Base-by-base conservation (phyloP, 37 sponge, comb jelly and placozoan species). In the Beroe forskalii region DNA sequence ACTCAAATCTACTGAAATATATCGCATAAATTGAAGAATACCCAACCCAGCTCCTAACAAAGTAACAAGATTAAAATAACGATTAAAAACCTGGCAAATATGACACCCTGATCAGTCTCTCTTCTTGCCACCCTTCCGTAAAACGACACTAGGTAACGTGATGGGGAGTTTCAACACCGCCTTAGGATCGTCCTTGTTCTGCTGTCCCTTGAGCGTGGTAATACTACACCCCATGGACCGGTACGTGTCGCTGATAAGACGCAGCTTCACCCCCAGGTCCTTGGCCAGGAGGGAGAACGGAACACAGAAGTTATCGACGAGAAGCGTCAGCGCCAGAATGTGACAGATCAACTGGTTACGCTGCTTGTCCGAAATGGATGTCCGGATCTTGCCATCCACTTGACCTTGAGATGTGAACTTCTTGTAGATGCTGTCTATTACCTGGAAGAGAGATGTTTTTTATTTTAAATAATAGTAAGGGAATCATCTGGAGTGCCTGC, bases 121-220 rank as follows among this genome's bases (percentile, higher is more conserved):
- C 35, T 80, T 80, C 40, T 80, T 80, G 55, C 86, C 86, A 14
- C 86, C 86, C 40, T 80, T 80, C 55, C 86, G 86, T 19, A 80
- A 24, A 27, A 80, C 55, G 3, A 80, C 1, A 4, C 38, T 32
- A n/a, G 86, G 86, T 23, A 80, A 44, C 55, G 40, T 80, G 55
- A 80, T 37, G 0, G 86, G 86, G 14, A 80, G 40, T 17, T 41
- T 44, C 6, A 80, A 24, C 6, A 41, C 55, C 1, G 86, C 86
- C 31, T 33, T 9, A 22, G 40, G 20, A 32, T n/a, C 38, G 8
- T n/a, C 86, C 27, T 27, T 41, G 17, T 44, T 25, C 25, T 80
- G 55, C 3, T 72, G 40, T 38, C 55, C 55, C 27, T 80, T 80
- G 14, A 80, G 35, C 55, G 28, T 44, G 55, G 8, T 44, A 22